Evolutionary conservation across 2,113 vertebrate species (phyloP).

Genomic region (Hemiscyllium ocellatum): DNA sequence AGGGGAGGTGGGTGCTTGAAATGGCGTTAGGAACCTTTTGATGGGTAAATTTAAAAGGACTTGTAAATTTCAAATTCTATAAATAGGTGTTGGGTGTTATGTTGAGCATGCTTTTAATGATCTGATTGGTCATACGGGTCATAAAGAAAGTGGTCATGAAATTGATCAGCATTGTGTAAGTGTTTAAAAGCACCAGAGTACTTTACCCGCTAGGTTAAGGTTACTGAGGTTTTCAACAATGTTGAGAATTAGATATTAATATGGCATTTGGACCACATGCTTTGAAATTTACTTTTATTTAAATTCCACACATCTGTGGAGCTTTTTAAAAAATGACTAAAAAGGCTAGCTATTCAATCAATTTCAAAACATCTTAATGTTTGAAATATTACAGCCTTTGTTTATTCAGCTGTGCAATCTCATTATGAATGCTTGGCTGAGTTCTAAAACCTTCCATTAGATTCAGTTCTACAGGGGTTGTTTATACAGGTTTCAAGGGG

Average conservation of each 20-base stretch:
- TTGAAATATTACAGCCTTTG: background rate
- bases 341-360: too few relatives aligned
- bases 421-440: background rate
- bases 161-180: background rate
- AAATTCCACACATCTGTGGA: background rate
- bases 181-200: background rate
- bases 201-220: background rate
- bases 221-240: background rate
- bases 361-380: background rate
- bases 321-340: background rate
- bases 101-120: background rate
- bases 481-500: background rate
- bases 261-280: background rate
- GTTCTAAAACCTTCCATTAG: background rate
- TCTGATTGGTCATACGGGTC: background rate
- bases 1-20: background rate
- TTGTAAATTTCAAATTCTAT: background rate
- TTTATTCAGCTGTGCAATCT: background rate
- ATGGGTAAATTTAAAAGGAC: background rate
- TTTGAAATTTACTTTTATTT: background rate
- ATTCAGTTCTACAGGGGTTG: background rate
- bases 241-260: background rate
- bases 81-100: background rate
- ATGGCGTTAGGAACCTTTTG: background rate
- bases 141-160: background rate